Percentiles rank a stretch among this genome's conserved stretches.
These are phyloP conservation scores for Brachionus paranguensis DNA, from an alignment of 1,140 invertebrate species.

Conservation along the genomic window DNA sequence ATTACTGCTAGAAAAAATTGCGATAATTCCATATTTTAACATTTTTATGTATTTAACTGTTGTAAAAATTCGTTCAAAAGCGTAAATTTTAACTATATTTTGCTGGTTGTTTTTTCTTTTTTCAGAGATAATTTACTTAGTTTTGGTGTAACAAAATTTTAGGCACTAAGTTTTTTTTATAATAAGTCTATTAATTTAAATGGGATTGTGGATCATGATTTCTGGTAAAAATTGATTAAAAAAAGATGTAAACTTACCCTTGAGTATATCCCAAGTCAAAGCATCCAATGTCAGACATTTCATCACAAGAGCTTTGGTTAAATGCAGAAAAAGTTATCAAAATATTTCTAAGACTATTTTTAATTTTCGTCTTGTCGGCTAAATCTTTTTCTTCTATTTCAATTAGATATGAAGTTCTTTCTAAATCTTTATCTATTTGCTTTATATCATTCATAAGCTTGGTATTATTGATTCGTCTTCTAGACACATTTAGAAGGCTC, in stretches of 20 bases:
- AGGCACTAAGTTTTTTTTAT: no score
- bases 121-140: no score
- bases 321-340: slow-evolving; percentile 30
- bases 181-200: no score
- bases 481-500: background rate
- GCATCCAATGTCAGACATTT: background rate
- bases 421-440: slow-evolving; percentile 36
- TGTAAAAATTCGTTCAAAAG: no score
- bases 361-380: background rate
- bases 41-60: no score
- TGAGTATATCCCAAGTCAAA: slow-evolving; percentile 23
- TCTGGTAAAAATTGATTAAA: background rate
- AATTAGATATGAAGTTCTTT: slow-evolving; percentile 11
- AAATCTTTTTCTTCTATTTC: background rate
- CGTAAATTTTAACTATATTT: no score
- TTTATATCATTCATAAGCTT: slow-evolving; percentile 12
- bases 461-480: background rate
- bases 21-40: no score
- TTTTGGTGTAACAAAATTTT: no score
- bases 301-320: slow-evolving; percentile 14
- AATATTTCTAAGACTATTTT: background rate
- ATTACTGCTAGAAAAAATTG: no score
- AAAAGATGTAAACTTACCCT: background rate
- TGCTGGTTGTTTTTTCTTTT: no score
- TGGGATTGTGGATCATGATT: background rate